These are phyloP conservation scores for Tipula helvola DNA, from an alignment of 2,888 invertebrate genomes.

Conservation along the genomic window DNA sequence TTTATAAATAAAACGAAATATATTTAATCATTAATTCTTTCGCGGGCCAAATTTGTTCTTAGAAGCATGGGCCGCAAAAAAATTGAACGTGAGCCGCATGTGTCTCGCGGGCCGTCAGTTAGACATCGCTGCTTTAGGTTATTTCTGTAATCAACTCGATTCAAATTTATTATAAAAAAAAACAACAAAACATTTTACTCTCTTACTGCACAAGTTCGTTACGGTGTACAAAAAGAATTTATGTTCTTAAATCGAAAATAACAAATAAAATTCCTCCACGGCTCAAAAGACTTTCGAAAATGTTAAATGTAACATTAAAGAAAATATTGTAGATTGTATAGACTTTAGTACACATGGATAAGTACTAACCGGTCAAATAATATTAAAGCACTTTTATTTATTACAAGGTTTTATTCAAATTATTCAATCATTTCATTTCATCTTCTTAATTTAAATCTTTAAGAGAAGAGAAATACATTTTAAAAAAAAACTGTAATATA, in stretches of 20 bases:
- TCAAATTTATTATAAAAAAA: too few species aligned
- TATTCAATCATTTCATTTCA: not conserved
- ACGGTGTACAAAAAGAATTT: not conserved
- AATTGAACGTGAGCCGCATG: too few species aligned
- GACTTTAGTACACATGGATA: not conserved
- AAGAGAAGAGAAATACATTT: not conserved
- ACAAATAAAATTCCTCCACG: not conserved
- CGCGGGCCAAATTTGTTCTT: too few species aligned
- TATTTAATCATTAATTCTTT: too few species aligned
- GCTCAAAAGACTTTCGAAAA: not conserved
- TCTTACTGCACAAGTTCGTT: too few species aligned
- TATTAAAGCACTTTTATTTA: not conserved
- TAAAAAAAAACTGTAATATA: not conserved
- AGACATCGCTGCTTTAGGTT: too few species aligned
- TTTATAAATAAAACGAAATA: too few species aligned
- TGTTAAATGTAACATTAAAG: not conserved
- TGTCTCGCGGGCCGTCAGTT: too few species aligned
- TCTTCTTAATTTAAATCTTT: not conserved
- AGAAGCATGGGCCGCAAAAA: too few species aligned
- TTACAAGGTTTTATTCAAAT: not conserved
- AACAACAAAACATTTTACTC: too few species aligned
- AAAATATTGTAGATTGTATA: not conserved
- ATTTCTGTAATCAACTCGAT: too few species aligned
- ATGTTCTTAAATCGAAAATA: not conserved
- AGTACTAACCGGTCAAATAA: too few species aligned